A percentile compares a stretch with the other conserved stretches of the same genome.
phyloP scores from a whole-genome alignment of 2,888 invertebrate genomes.

The Epinotia demarniana region DNA sequence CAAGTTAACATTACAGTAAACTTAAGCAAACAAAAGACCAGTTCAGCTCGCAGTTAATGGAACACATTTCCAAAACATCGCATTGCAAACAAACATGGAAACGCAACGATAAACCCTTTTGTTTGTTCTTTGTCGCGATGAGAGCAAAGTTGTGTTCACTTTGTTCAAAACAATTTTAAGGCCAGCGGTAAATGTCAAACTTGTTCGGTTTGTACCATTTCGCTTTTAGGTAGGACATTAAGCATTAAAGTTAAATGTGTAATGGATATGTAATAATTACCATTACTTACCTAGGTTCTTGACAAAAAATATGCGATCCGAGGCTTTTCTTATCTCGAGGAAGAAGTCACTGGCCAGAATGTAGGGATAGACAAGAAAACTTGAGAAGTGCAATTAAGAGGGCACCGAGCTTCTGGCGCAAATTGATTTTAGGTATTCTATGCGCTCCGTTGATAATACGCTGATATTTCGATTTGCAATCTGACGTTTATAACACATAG shows the following conservation, averaged over 20 bases:
- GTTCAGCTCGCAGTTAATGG: background rate
- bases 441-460: too few relatives aligned
- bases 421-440: too few relatives aligned
- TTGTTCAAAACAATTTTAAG: constrained; percentile 27
- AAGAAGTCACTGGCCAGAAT: too few relatives aligned
- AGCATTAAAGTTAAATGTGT: constrained; percentile 7
- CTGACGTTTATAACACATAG: too few relatives aligned
- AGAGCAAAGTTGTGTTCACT: constrained; percentile 35
- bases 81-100: constrained; percentile 17
- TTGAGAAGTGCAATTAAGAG: too few relatives aligned
- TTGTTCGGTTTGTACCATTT: constrained; percentile 1
- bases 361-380: too few relatives aligned
- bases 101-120: constrained; percentile 28
- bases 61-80: background rate
- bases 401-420: too few relatives aligned
- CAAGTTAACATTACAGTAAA: background rate
- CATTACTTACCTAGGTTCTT: too few relatives aligned
- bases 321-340: too few relatives aligned
- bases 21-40: background rate
- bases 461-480: too few relatives aligned
- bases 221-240: constrained; percentile 26
- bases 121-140: constrained; percentile 27
- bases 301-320: too few relatives aligned
- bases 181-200: constrained; percentile 14
- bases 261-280: too few relatives aligned